phyloP scores from a whole-genome alignment of 2,113 vertebrate species.

The Pheucticus melanocephalus region DNA sequence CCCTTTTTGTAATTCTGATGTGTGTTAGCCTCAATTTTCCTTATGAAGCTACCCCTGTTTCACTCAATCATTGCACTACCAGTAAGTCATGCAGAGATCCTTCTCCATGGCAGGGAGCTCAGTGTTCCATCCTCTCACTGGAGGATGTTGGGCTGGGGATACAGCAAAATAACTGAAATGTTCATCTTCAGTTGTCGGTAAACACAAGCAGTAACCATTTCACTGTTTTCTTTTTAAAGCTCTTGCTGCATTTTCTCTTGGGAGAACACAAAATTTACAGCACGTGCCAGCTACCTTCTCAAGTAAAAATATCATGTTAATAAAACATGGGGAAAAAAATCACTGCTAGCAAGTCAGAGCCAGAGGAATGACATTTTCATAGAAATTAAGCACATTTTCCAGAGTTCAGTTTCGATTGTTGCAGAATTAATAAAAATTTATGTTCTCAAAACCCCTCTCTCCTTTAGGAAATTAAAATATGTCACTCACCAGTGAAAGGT shows the following conservation, averaged over 20 bases:
- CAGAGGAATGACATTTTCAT: background rate
- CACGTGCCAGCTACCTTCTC: background rate
- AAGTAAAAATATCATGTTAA: background rate
- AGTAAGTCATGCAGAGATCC: background rate
- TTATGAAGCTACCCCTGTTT: background rate
- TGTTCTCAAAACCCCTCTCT: background rate
- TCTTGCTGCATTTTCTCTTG: background rate
- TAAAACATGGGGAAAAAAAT: background rate
- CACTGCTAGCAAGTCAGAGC: background rate
- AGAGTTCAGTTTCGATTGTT: background rate
- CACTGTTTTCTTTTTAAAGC: background rate
- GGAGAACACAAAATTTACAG: background rate
- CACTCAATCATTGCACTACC: background rate
- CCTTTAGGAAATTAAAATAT: background rate
- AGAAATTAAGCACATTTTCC: background rate
- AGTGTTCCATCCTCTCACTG: background rate
- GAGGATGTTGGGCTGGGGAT: background rate
- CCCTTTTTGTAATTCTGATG: background rate
- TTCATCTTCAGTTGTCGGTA: background rate
- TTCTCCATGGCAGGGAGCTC: background rate
- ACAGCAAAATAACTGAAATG: background rate
- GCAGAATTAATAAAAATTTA: background rate
- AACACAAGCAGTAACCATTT: background rate
- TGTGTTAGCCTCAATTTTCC: background rate
- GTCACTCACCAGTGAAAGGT: background rate